Conservation (phyloP, 2,888 invertebrate species). For the Thalpophila matura region DNA sequence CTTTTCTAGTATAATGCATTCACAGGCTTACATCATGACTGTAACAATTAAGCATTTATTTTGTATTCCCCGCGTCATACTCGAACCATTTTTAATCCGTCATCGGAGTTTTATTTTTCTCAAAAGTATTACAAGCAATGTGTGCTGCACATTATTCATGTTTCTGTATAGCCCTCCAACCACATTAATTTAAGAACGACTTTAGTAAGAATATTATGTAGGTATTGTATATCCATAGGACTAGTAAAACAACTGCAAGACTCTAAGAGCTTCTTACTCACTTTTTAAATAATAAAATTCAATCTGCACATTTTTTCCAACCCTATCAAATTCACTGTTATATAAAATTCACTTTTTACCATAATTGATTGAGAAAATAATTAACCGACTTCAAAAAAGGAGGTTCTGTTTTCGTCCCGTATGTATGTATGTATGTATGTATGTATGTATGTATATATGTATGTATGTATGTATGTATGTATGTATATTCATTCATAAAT, state of each 20-base stretch:
- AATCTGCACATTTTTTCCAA: neutral
- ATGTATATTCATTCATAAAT: slow-evolving; percentile 15
- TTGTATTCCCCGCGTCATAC: slow-evolving; percentile 47
- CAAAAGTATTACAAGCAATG: slow-evolving; percentile 37
- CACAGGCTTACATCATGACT: slow-evolving; percentile 42
- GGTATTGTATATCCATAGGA: neutral
- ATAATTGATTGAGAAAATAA: slow-evolving; percentile 1
- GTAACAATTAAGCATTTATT: slow-evolving; percentile 38
- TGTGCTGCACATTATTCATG: slow-evolving; percentile 40
- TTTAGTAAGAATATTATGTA: neutral
- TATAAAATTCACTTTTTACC: neutral
- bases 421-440: no score
- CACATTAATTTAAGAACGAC: neutral
- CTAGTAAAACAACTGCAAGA: neutral
- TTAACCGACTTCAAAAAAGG: no score
- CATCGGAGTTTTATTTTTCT: slow-evolving; percentile 46
- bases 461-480: no score
- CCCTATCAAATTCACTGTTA: neutral
- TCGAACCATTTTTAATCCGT: slow-evolving; percentile 59
- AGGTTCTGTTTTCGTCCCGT: no score
- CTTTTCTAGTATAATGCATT: slow-evolving; percentile 42
- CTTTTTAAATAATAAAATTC: no score
- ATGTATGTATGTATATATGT: no score
- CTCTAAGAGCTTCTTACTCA: neutral
- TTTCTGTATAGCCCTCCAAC: slow-evolving; percentile 21